These are phyloP conservation scores for Stegophylla sp. DNA, from an alignment of 2,888 invertebrate genomes.

Conservation along the genomic window DNA sequence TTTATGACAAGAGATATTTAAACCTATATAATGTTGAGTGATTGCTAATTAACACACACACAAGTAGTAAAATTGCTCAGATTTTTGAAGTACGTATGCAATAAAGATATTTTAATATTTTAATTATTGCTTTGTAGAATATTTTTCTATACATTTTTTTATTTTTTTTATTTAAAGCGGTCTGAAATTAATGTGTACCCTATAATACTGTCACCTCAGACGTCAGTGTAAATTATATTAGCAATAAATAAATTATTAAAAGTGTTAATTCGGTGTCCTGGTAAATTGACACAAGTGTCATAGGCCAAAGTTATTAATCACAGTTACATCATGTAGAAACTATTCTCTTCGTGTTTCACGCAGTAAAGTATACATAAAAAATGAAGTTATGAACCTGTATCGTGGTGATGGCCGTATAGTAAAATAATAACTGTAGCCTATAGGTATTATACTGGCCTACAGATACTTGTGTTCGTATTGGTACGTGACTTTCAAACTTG, in stretches of 20 bases:
- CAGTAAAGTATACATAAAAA: background rate
- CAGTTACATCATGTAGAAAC: slow-evolving; percentile 23
- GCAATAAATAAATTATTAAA: slow-evolving; percentile 32
- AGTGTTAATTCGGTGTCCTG: background rate
- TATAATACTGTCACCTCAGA: background rate
- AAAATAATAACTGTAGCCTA: slow-evolving; percentile 35
- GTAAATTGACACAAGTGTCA: slow-evolving; percentile 31
- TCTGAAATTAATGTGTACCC: background rate
- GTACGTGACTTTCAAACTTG: slow-evolving; percentile 51
- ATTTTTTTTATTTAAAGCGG: no score
- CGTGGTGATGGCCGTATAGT: background rate
- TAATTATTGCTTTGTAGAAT: no score
- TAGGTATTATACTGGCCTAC: no score
- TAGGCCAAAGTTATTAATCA: slow-evolving; percentile 54
- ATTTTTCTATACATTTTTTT: no score
- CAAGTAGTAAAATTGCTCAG: no score
- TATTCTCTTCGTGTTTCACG: background rate
- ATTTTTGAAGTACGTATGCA: no score
- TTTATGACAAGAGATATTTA: no score
- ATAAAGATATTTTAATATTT: no score
- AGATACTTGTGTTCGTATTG: slow-evolving; percentile 19
- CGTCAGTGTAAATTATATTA: slow-evolving; percentile 20
- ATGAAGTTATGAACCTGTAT: slow-evolving; percentile 14
- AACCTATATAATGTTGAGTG: no score
- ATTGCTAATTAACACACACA: no score